Evolutionary conservation across 2,888 invertebrate genomes (phyloP), one percentile per base, ranked within the genome.

Genomic region (Elysia crispata): DNA sequence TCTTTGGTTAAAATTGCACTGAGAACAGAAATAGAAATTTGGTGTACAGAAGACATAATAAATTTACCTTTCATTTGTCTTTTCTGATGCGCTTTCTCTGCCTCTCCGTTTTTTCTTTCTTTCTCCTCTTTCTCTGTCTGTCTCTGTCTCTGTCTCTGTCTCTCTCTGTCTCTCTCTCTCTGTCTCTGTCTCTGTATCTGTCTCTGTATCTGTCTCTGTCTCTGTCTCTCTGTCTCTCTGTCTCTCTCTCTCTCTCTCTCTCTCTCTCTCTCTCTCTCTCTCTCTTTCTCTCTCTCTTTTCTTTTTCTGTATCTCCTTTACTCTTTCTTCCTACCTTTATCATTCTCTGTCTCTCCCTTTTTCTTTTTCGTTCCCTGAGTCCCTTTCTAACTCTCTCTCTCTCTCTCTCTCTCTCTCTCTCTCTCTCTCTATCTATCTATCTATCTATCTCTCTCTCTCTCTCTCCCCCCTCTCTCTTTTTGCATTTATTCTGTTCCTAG

Each of bases 221-320:
- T 73, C 50, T 54, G 54, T 73, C 73, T 54, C 54, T 49, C 73
- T 73, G 25, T 73, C 23, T 73, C 73, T 54, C 73, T 73, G 54
- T 73, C 73, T 73, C 73, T 73, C 73, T 73, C 54, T 54, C 73
- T 73, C 73, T 73, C 73, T 73, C 73, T 73, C 73, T 54, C 73
- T 73, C 73, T 54, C 50, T 49, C 73, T 50, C 41, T 50, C 54
- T 50, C 73, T n/a, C 41, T 70, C 49, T 70, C 49, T 70, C n/a
- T 70, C 49, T 41, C 33, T n/a, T 11, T 70, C 70, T 41, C 70
- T 70, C 33, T 70, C 70, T 70, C 70, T 70, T 41, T 70, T 41
- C 20, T 23, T 41, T 23, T 5, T 20, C 41, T 70, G 8, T 30
- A 6, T 20, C 41, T 33, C 41, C 33, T 11, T 70, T 41, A 33